Percentiles rank a stretch among this genome's conserved stretches.
Evolutionary conservation across 2,888 invertebrate genomes (phyloP).

Genomic region (Microplitis manilae): DNA sequence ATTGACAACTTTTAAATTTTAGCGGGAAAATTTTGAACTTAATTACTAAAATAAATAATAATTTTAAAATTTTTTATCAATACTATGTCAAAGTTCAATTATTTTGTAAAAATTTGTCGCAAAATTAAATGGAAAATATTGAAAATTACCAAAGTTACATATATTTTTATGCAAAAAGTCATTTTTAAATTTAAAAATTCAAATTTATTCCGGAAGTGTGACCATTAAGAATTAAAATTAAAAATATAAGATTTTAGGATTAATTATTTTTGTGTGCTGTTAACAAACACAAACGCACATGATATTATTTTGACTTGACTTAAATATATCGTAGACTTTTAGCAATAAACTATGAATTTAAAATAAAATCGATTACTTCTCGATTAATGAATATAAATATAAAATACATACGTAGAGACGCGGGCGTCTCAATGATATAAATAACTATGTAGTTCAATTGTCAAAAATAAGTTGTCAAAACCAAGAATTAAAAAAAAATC

Average conservation of each 20-base stretch:
- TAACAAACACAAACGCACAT: neutral
- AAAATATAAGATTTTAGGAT: neutral
- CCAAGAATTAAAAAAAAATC: neutral
- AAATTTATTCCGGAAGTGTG: too few relatives aligned
- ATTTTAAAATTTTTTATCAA: too few relatives aligned
- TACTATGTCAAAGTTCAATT: too few relatives aligned
- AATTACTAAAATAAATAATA: too few relatives aligned
- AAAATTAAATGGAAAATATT: too few relatives aligned
- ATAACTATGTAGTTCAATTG: neutral
- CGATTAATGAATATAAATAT: neutral
- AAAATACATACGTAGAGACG: conserved; percentile 4
- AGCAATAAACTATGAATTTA: neutral
- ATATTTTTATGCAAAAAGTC: too few relatives aligned
- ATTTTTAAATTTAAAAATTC: too few relatives aligned
- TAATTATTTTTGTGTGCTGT: neutral
- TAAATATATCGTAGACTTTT: neutral
- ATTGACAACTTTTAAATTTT: too few relatives aligned
- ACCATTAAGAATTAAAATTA: neutral
- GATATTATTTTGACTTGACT: neutral
- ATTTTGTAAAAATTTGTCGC: too few relatives aligned
- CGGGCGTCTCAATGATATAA: conserved; percentile 9
- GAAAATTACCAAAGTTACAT: too few relatives aligned
- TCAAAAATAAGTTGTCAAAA: neutral
- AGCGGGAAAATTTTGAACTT: too few relatives aligned
- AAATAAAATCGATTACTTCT: neutral